A percentile compares a stretch with the other conserved stretches of the same genome.
Evolutionary conservation across 2,888 invertebrate genomes (phyloP).

Genomic region (Brachyptera putata): DNA sequence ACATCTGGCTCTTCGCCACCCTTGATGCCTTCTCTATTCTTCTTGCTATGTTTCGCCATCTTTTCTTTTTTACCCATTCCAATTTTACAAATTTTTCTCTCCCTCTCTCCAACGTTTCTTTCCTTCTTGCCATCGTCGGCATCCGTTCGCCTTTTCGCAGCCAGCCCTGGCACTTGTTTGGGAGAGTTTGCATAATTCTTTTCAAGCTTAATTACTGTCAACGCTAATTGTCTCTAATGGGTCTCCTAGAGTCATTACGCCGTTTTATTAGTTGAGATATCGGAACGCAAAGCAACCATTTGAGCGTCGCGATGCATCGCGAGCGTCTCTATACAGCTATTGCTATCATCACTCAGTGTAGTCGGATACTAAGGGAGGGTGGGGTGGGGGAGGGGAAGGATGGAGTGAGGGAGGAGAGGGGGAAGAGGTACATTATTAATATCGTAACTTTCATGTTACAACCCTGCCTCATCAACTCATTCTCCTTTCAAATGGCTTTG

Average conservation of each 20-base stretch:
- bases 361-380: neutral
- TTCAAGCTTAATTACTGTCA: constrained; percentile 33
- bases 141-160: constrained; percentile 22
- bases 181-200: constrained; percentile 33
- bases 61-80: constrained; percentile 16
- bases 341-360: constrained; percentile 10
- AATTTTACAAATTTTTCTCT: too few relatives aligned
- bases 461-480: neutral
- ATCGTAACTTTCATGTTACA: constrained; percentile 16
- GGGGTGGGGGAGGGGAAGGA: neutral
- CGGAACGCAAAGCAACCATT: constrained; percentile 15
- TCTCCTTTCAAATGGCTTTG: neutral
- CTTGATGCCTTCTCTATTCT: constrained; percentile 16
- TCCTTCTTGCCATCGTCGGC: constrained; percentile 12
- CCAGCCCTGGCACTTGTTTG: neutral
- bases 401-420: neutral
- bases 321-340: neutral
- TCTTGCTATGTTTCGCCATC: constrained; percentile 22
- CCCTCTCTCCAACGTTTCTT: constrained; percentile 7
- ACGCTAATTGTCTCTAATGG: constrained; percentile 33
- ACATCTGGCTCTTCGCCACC: constrained; percentile 28
- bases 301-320: neutral
- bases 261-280: constrained; percentile 23
- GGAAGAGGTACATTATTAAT: constrained; percentile 16
- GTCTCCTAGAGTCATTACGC: constrained; percentile 21